Base-by-base conservation (phyloP, 2,113 vertebrate species). In the Boulengerochromis microlepis region DNA sequence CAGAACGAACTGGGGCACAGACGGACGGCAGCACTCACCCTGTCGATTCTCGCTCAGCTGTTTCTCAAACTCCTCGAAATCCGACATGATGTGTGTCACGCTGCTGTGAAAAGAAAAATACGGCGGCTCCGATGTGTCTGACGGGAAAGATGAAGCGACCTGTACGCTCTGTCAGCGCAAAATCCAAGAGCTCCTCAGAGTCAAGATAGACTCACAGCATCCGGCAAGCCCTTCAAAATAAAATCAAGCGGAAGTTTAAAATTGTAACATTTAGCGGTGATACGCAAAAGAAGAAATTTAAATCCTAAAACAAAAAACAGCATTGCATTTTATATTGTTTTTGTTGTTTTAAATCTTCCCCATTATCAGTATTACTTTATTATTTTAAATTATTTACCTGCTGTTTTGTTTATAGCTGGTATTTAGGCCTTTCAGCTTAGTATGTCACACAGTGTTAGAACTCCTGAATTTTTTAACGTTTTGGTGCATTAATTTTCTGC, bases 51-150 rank as follows among this genome's bases (percentile, higher is more conserved):
- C 95, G 78, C 94, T 96, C 78, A 97, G 92, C 90, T 97, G 96
- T 22, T 96, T 97, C 91, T 97, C 96, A 88, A 97, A 97, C 94
- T 97, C 96, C 66, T 97, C 96, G 64, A 97, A 97, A 81, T 97
- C 96, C 19, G 96, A 96, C 96, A 97, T 97, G 7, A 2, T 33
- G 2, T 2, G 45, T 5, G 50, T 5, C 8, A 3, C 24, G 2
- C 15, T 8, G 24, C 15, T n/a, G 82, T 2, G 15, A 4, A 4
- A 12, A 74, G 26, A n/a, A 76, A 50, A 19, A 69, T 1, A 31
- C 2, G 2, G 64, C 84, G 10, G 53, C 56, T 84, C 18, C 11
- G 71, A 24, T 0, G 5, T 2, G 33, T 47, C 53, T 40, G 82
- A 22, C 18, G 3, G 29, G 19, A 10, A 10, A 9, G 53, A 45